phyloP scores from a whole-genome alignment of 2,888 invertebrate genomes.

The Onchidella celtica region DNA sequence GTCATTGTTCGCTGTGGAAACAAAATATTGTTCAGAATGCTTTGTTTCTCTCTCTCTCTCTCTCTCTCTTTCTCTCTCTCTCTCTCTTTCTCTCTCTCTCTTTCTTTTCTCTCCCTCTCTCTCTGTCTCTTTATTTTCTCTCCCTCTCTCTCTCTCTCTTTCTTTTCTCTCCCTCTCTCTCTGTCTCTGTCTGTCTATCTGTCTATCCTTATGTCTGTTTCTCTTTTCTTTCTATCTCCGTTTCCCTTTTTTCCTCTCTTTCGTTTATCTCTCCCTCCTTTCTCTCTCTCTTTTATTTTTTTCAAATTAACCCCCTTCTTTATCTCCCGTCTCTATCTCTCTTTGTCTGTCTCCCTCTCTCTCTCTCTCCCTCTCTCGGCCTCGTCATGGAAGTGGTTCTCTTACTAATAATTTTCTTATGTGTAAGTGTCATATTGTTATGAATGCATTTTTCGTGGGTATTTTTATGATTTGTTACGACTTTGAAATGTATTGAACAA shows the following conservation, averaged over 20 bases:
- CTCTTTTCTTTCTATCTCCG: not conserved
- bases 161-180: not conserved
- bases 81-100: not conserved
- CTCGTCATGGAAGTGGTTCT: too few relatives aligned
- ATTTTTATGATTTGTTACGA: too few relatives aligned
- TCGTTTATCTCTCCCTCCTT: constrained; percentile 5
- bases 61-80: constrained; percentile 1
- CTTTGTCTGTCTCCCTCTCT: not conserved
- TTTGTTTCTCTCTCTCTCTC: not conserved
- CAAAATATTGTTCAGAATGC: not conserved
- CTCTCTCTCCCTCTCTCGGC: too few relatives aligned
- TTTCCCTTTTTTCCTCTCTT: not conserved
- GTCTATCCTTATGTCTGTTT: not conserved
- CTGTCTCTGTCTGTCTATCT: constrained; percentile 9
- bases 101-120: too few relatives aligned
- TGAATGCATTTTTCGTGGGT: too few relatives aligned
- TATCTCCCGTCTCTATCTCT: not conserved
- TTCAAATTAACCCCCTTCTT: too few relatives aligned
- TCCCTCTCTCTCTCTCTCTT: not conserved
- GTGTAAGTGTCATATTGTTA: too few relatives aligned
- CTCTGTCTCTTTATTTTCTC: not conserved
- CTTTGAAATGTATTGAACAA: too few relatives aligned
- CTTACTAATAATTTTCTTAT: too few relatives aligned
- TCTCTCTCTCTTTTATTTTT: constrained; percentile 13
- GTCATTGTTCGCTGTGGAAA: too few relatives aligned